Evolutionary conservation across 2,113 vertebrate species (phyloP).

Genomic region (Ptyas mucosa): DNA sequence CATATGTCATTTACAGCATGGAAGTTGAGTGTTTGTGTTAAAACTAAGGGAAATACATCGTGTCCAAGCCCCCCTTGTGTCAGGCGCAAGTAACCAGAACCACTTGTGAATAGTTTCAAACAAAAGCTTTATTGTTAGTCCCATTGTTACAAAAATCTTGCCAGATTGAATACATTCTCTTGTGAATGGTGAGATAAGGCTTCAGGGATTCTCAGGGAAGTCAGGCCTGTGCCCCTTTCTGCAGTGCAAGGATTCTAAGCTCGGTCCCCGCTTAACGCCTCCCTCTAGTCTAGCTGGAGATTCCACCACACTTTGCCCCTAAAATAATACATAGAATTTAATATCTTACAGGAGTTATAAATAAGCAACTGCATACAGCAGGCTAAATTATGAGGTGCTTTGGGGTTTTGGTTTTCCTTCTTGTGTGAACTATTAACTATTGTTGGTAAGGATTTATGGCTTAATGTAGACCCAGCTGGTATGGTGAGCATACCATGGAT

Average conservation of each 20-base stretch:
- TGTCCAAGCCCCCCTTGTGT: background rate
- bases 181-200: background rate
- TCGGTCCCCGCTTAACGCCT: background rate
- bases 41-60: background rate
- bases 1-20: slow-evolving; percentile 46
- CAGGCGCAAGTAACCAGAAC: background rate
- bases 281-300: background rate
- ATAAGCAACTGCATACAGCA: background rate
- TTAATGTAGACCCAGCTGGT: background rate
- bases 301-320: background rate
- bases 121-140: background rate
- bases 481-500: background rate
- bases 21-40: slow-evolving; percentile 34
- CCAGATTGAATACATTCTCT: background rate
- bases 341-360: background rate
- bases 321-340: background rate
- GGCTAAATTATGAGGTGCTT: background rate
- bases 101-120: background rate
- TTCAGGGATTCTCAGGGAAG: background rate
- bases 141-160: background rate
- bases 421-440: background rate
- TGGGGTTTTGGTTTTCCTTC: background rate
- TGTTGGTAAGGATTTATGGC: background rate
- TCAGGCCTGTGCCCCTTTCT: background rate
- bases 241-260: background rate